phyloP scores from a whole-genome alignment of 2,113 vertebrate species.

The Ahaetulla prasina region DNA sequence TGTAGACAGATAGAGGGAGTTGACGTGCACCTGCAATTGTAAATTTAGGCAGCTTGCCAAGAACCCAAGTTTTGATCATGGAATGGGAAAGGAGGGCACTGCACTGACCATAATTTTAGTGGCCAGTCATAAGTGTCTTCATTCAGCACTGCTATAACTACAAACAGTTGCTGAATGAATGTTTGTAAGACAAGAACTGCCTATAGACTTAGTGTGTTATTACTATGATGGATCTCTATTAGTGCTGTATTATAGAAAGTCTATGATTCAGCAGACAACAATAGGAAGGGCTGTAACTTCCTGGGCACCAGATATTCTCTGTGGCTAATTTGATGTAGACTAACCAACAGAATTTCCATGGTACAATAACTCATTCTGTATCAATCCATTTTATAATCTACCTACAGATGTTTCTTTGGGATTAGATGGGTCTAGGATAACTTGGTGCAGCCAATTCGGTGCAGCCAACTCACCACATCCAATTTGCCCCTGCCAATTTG shows the following conservation, averaged over 20 bases:
- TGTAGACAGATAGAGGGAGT: too few species aligned
- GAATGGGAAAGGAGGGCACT: too few species aligned
- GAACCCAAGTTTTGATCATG: too few species aligned
- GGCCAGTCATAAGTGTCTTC: too few species aligned
- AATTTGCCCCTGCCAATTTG: too few species aligned
- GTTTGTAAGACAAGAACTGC: too few species aligned
- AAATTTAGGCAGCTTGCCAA: too few species aligned
- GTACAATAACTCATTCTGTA: background rate
- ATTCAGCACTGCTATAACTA: too few species aligned
- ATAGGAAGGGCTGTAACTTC: background rate
- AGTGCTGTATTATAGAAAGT: background rate
- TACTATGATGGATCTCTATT: background rate
- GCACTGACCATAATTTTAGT: too few species aligned
- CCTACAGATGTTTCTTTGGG: background rate
- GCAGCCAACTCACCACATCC: background rate
- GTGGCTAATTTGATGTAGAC: background rate
- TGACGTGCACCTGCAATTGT: too few species aligned
- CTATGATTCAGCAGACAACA: background rate
- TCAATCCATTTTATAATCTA: background rate
- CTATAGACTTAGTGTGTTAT: background rate
- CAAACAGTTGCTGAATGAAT: too few species aligned
- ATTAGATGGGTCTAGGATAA: background rate
- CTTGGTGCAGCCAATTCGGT: background rate
- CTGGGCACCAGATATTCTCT: background rate
- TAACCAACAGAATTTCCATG: background rate